Percentiles rank a stretch among this genome's conserved stretches.
Conservation (phyloP, 1,140 invertebrate genomes). For the Ectropis grisescens region DNA sequence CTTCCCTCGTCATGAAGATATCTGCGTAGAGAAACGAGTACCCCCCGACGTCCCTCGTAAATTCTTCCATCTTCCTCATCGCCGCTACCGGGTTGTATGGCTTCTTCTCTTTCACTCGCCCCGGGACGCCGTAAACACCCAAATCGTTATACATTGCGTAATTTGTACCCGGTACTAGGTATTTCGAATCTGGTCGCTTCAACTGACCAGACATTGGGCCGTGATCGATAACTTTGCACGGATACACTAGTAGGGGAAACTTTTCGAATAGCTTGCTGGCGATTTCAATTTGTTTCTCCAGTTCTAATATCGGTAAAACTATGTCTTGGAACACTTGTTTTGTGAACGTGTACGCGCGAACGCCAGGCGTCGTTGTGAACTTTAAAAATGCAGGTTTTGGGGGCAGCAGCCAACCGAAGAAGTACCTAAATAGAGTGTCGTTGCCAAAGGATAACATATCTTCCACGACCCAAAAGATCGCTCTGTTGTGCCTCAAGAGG, state of each 20-base stretch:
- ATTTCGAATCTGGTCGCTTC: slow-evolving; percentile 69
- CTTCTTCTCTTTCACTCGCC: slow-evolving; percentile 73
- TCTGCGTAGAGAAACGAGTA: slow-evolving; percentile 78
- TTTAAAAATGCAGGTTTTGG: slow-evolving; percentile 88
- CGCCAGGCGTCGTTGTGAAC: slow-evolving; percentile 83
- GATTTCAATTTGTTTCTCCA: slow-evolving; percentile 76
- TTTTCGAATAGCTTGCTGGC: slow-evolving; percentile 79
- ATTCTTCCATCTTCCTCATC: slow-evolving; percentile 67
- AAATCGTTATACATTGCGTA: slow-evolving; percentile 83
- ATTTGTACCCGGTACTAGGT: slow-evolving; percentile 70
- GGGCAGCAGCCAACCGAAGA: slow-evolving; percentile 85
- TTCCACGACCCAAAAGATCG: slow-evolving; percentile 87
- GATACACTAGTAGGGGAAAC: slow-evolving; percentile 88
- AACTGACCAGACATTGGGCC: slow-evolving; percentile 82
- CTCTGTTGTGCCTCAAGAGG: slow-evolving; percentile 83
- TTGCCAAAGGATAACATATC: slow-evolving; percentile 92
- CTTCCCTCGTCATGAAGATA: slow-evolving; percentile 86
- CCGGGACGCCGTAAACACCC: slow-evolving; percentile 85
- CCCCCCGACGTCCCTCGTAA: slow-evolving; percentile 75
- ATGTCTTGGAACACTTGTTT: slow-evolving; percentile 90
- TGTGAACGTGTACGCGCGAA: slow-evolving; percentile 84
- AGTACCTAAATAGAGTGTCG: slow-evolving; percentile 77
- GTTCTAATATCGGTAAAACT: slow-evolving; percentile 78
- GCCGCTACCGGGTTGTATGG: slow-evolving; percentile 60
- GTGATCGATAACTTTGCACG: slow-evolving; percentile 78